Percentiles rank a stretch among this genome's conserved stretches.
Conservation (phyloP, 2,113 vertebrate genomes). For the Carlito syrichta region DNA sequence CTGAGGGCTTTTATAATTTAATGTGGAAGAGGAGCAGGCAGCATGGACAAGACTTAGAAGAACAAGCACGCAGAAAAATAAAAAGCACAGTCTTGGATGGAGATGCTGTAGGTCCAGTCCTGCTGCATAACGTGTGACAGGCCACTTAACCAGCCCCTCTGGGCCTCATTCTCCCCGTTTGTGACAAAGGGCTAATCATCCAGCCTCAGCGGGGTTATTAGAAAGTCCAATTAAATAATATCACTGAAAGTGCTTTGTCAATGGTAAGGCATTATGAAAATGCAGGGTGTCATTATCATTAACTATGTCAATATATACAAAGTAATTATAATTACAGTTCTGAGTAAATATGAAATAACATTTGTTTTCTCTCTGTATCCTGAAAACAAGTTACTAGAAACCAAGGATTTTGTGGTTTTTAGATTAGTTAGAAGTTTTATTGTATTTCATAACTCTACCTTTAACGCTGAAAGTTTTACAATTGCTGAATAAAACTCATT, state of each 20-base stretch:
- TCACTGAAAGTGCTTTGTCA: neutral
- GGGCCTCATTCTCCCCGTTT: neutral
- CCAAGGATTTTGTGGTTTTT: neutral
- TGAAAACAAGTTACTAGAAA: slow-evolving; percentile 19
- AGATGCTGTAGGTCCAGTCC: neutral
- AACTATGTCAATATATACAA: neutral
- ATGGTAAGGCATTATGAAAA: neutral
- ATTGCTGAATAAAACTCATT: neutral
- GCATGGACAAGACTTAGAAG: neutral
- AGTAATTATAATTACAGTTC: neutral
- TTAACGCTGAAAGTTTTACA: neutral
- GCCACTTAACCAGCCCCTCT: neutral
- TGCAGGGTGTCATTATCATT: neutral
- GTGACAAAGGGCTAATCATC: neutral
- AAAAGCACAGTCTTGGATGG: neutral
- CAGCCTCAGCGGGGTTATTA: neutral
- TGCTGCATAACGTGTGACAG: neutral
- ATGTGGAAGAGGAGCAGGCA: neutral
- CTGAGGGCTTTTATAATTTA: neutral
- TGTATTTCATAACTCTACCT: neutral
- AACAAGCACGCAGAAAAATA: neutral
- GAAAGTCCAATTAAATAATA: neutral
- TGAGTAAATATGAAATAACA: neutral
- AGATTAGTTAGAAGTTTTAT: neutral
- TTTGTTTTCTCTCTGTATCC: neutral